A percentile compares a stretch with the other conserved stretches of the same genome.
These are phyloP conservation scores for Scomber colias DNA, from an alignment of 2,113 vertebrate genomes.

Conservation along the genomic window DNA sequence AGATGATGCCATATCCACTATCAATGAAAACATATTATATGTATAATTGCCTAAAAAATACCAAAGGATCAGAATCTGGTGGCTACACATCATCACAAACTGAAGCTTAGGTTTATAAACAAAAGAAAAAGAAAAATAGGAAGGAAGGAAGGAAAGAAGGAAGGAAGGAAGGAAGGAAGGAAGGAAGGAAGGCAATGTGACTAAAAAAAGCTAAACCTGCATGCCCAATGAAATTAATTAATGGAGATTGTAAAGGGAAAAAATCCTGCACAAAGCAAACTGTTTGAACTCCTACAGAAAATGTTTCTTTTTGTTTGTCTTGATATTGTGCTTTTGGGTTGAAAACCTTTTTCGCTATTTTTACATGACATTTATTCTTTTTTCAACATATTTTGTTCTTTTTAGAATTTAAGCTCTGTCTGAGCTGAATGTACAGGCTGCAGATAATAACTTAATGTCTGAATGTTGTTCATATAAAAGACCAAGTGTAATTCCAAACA, in stretches of 20 bases:
- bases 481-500: neutral
- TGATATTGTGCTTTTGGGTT: slow-evolving; percentile 7
- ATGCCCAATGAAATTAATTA: neutral
- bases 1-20: neutral
- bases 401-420: neutral
- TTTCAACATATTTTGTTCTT: slow-evolving; percentile 15
- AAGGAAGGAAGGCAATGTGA: neutral
- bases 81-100: neutral
- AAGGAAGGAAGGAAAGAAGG: too few species aligned
- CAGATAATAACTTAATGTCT: neutral
- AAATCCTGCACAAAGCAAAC: neutral
- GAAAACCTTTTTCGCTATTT: neutral
- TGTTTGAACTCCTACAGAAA: neutral
- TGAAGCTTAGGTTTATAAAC: neutral
- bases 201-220: neutral
- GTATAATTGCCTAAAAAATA: slow-evolving; percentile 33
- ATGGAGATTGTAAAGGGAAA: neutral
- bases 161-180: neutral
- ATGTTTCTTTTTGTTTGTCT: slow-evolving; percentile 1
- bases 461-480: neutral
- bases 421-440: neutral
- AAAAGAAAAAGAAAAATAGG: neutral
- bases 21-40: neutral
- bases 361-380: neutral
- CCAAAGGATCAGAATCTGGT: slow-evolving; percentile 30